Conservation (phyloP, 2,888 invertebrate species). For the Dermolepida albohirtum region DNA sequence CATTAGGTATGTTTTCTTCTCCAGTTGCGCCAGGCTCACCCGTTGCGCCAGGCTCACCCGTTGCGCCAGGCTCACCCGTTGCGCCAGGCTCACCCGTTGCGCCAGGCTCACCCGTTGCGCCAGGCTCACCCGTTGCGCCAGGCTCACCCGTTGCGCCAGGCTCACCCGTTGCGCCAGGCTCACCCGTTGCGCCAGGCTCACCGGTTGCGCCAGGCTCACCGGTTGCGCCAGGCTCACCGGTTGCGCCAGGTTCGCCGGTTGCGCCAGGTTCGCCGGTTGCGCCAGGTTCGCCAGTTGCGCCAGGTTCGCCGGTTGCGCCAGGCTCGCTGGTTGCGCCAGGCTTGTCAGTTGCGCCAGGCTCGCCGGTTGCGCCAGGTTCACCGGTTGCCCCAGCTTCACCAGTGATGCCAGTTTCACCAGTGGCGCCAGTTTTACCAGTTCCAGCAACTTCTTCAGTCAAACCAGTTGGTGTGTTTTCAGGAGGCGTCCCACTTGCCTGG, state of each 20-base stretch:
- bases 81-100: conserved; percentile 44
- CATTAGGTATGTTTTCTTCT: too few relatives aligned
- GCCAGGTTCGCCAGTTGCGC: neutral
- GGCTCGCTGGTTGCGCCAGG: neutral
- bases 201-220: conserved; percentile 13
- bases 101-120: neutral
- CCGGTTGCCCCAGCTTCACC: neutral
- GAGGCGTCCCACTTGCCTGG: too few relatives aligned
- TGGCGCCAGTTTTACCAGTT: too few relatives aligned
- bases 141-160: too few relatives aligned
- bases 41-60: too few relatives aligned
- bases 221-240: conserved; percentile 9
- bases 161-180: neutral
- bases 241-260: conserved; percentile 2
- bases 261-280: conserved; percentile 14
- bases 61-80: conserved; percentile 28
- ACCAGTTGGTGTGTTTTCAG: too few relatives aligned
- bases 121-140: conserved; percentile 30
- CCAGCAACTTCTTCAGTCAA: too few relatives aligned
- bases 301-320: neutral
- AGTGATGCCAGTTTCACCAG: neutral
- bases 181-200: conserved; percentile 1
- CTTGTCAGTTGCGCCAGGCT: neutral
- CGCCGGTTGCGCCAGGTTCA: neutral
- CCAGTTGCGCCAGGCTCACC: too few relatives aligned